A percentile compares a stretch with the other conserved stretches of the same genome.
phyloP scores from a whole-genome alignment of 1,140 invertebrate species.

The Ips nitidus region DNA sequence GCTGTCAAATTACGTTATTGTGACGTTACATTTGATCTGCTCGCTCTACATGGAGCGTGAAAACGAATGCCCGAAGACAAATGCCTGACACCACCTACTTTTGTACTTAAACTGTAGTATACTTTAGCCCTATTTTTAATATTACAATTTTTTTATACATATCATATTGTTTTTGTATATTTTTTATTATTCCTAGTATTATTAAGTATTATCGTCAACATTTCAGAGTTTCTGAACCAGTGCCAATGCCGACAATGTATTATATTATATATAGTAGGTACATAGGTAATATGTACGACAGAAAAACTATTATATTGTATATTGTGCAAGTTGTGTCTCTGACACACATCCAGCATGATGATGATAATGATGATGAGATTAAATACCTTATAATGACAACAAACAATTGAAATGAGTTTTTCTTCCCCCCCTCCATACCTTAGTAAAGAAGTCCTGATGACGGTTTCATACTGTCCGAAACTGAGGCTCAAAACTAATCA shows the following conservation, averaged over 20 bases:
- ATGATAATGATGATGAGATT: too few relatives aligned
- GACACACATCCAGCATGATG: too few relatives aligned
- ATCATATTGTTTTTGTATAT: conserved; percentile 38
- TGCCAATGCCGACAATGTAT: conserved; percentile 47
- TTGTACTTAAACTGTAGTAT: background rate
- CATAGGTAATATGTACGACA: background rate
- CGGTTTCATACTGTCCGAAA: too few relatives aligned
- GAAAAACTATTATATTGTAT: background rate
- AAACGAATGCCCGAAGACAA: background rate
- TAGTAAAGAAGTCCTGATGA: too few relatives aligned
- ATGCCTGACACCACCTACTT: background rate
- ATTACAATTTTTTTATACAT: background rate
- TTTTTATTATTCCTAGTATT: conserved; percentile 42
- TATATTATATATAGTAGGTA: conserved; percentile 38
- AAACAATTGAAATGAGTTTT: too few relatives aligned
- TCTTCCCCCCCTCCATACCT: too few relatives aligned
- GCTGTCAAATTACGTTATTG: too few relatives aligned
- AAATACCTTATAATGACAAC: too few relatives aligned
- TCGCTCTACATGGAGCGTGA: background rate
- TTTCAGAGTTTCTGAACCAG: conserved; percentile 43
- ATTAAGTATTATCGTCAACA: conserved; percentile 43
- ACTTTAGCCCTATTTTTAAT: background rate
- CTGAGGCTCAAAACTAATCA: too few relatives aligned
- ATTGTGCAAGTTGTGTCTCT: too few relatives aligned
- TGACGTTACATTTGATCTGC: too few relatives aligned